These are phyloP conservation scores for Aricia artaxerxes DNA, from an alignment of 2,888 invertebrate genomes.

Conservation along the genomic window DNA sequence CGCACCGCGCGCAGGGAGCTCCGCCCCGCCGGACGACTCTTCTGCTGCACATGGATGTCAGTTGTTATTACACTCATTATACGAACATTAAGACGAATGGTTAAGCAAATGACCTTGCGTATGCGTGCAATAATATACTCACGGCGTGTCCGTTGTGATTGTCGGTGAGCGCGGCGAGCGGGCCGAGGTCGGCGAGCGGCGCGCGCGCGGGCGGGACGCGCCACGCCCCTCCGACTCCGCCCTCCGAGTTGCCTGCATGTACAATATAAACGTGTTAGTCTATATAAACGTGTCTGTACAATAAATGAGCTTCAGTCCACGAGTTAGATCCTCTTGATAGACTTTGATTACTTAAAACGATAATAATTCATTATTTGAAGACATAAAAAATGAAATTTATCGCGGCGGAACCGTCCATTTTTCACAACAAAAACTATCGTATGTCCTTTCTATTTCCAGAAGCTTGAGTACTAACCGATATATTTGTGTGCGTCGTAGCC, in stretches of 20 bases:
- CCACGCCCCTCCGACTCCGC: slow-evolving; percentile 14
- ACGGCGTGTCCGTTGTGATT: slow-evolving; percentile 18
- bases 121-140: background rate
- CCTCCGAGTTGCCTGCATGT: slow-evolving; percentile 51
- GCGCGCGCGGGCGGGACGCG: slow-evolving; percentile 14
- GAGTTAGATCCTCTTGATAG: too few species aligned
- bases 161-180: slow-evolving; percentile 24
- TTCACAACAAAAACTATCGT: too few species aligned
- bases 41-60: slow-evolving; percentile 43
- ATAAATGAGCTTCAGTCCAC: too few species aligned
- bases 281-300: too few species aligned
- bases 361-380: too few species aligned
- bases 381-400: too few species aligned
- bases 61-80: background rate
- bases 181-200: slow-evolving; percentile 23
- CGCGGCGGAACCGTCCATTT: too few species aligned
- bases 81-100: too few species aligned
- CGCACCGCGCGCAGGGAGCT: slow-evolving; percentile 82
- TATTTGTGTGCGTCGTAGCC: slow-evolving; percentile 50
- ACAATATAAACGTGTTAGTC: background rate
- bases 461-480: slow-evolving; percentile 49
- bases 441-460: too few species aligned
- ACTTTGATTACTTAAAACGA: too few species aligned
- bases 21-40: slow-evolving; percentile 52
- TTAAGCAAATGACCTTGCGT: too few species aligned